Conservation (phyloP, 92 coral and sea anemone species). For the Bergia sp. region DNA sequence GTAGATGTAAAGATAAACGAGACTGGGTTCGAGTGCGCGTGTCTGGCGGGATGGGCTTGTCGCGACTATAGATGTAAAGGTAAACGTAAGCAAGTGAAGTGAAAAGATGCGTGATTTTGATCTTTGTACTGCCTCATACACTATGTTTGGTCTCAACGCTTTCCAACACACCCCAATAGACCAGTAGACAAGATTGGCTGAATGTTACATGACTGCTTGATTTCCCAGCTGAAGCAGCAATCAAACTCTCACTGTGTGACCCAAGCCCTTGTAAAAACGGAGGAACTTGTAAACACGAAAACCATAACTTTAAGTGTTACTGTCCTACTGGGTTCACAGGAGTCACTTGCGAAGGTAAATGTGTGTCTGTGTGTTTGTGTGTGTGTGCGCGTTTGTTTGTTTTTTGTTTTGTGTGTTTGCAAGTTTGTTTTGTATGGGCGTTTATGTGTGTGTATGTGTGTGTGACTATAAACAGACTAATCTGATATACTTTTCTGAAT, state of each 20-base stretch:
- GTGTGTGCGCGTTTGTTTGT: neutral
- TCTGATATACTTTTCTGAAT: too few relatives aligned
- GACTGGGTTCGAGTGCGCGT: slow-evolving; percentile 75
- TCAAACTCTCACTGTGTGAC: slow-evolving; percentile 48
- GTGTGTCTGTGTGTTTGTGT: neutral
- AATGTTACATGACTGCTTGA: neutral
- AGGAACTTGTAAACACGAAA: slow-evolving; percentile 67
- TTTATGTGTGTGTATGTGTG: neutral
- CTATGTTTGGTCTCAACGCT: neutral
- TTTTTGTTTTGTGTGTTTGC: too few relatives aligned
- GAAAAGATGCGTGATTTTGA: neutral
- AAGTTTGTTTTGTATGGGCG: neutral
- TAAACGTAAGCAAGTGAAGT: slow-evolving; percentile 20
- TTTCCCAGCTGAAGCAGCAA: slow-evolving; percentile 19
- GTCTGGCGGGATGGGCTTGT: slow-evolving; percentile 82
- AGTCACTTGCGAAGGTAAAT: slow-evolving; percentile 61
- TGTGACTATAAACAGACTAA: too few relatives aligned
- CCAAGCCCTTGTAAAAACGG: slow-evolving; percentile 80
- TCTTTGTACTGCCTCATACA: too few relatives aligned
- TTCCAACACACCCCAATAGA: neutral
- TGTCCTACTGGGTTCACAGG: slow-evolving; percentile 72
- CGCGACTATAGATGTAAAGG: slow-evolving; percentile 87
- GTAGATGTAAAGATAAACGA: slow-evolving; percentile 45
- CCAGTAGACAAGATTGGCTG: too few relatives aligned
- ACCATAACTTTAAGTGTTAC: slow-evolving; percentile 64